phyloP scores from a whole-genome alignment of 2,888 invertebrate genomes.

The Ceratothoa steindachneri region DNA sequence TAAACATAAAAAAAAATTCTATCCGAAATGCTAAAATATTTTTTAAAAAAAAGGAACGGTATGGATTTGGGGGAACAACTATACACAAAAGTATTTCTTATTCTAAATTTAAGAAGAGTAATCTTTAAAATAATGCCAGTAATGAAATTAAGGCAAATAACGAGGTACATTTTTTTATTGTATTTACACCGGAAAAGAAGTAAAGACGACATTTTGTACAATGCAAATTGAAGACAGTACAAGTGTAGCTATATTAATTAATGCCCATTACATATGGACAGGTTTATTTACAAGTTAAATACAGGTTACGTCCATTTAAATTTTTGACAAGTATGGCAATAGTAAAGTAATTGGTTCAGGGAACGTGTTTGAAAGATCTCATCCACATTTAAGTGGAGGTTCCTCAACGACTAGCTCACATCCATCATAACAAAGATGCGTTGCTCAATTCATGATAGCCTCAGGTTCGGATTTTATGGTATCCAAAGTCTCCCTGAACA shows the following conservation, averaged over 20 bases:
- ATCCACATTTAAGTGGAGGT: no score
- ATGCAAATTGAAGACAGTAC: neutral
- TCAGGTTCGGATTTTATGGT: slow-evolving; percentile 45
- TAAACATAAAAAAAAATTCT: neutral
- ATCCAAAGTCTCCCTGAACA: slow-evolving; percentile 39
- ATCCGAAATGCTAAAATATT: neutral
- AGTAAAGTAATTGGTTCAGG: no score
- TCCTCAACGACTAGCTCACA: neutral
- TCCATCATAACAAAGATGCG: neutral
- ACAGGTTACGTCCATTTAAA: neutral
- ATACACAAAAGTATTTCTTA: neutral
- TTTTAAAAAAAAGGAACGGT: neutral
- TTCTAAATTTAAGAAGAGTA: no score
- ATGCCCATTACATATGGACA: neutral
- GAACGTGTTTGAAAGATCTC: no score
- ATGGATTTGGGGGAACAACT: neutral
- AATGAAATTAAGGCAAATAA: neutral
- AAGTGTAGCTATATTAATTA: neutral
- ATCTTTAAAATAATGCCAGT: neutral
- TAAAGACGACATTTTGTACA: neutral
- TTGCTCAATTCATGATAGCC: slow-evolving; percentile 39
- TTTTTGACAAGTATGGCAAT: neutral
- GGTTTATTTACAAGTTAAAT: slow-evolving; percentile 1
- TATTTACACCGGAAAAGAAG: neutral
- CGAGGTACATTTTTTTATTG: neutral